Evolutionary conservation across 2,797 vertebrate species (phyloP), one percentile per base, ranked within the genome.

Genomic region (Tangara arthus): DNA sequence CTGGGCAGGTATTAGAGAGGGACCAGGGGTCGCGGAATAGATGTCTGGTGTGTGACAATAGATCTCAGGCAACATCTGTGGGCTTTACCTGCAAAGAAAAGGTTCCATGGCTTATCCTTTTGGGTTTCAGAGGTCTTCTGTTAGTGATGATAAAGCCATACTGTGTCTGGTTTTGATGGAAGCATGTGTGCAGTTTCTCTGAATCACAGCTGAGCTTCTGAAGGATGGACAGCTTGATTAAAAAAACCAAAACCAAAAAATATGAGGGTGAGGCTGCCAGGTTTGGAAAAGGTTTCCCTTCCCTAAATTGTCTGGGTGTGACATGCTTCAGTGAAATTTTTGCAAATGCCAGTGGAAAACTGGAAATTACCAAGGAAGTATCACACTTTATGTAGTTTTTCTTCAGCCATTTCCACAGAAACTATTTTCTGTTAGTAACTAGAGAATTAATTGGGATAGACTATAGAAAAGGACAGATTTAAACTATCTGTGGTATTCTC

Each of bases 1-100:
- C 22, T 72, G 59, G 50, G 35, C 19, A n/a, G 39, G 32, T 8
- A 5, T n/a, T 32, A 24, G 39, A 61, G 42, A 76, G 34, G 32
- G 32, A 73, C 19, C 27, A 8, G 28, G 0, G 0, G 0, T 11
- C 28, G 34, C 12, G 18, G 24, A 8, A 37, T 4, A 35, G 15
- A 8, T 56, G 6, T 26, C 42, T 12, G 9, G 17, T 63, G 23
- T 18, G 20, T 28, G 28, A 50, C 9, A 52, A 1, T 2, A 15
- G 37, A 50, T 12, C 14, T 89, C 60, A 64, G 37, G 41, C 41
- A 42, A 19, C 41, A 42, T 42, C 41, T 42, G 41, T 17, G 41
- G 41, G 26, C 35, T 73, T 34, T 52, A 0, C 5, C 24, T 52
- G 12, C 23, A 18, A 52, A 79, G 11, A 32, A 46, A 30, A 14